Percentiles rank a stretch among this genome's conserved stretches.
Evolutionary conservation across 1,140 invertebrate genomes (phyloP).

Genomic region (Neodiprion virginianus): DNA sequence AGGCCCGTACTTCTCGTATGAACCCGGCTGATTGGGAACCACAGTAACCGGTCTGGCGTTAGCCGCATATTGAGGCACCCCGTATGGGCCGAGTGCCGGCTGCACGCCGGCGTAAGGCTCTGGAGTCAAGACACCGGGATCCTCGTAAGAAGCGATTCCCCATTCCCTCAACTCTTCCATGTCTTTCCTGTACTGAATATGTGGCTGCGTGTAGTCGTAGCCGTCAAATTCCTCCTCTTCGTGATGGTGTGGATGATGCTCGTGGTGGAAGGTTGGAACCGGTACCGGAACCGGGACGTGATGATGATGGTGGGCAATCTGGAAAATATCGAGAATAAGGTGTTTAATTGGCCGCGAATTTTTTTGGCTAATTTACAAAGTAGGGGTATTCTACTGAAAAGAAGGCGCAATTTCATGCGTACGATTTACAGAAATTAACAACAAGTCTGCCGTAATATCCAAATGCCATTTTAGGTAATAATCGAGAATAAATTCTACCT

Average conservation of each 20-base stretch:
- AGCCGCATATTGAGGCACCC: slow-evolving; percentile 32
- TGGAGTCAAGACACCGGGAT: slow-evolving; percentile 29
- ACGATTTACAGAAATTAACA: no score
- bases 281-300: slow-evolving; percentile 63
- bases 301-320: slow-evolving; percentile 66
- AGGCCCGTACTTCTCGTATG: background rate
- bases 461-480: background rate
- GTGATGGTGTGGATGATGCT: slow-evolving; percentile 38
- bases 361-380: no score
- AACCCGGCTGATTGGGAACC: background rate
- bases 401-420: no score
- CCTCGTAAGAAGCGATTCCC: slow-evolving; percentile 55
- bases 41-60: slow-evolving; percentile 28
- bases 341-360: background rate
- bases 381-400: no score
- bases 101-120: slow-evolving; percentile 1
- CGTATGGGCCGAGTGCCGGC: slow-evolving; percentile 34
- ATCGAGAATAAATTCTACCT: slow-evolving; percentile 37
- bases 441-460: no score
- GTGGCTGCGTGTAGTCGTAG: slow-evolving; percentile 53
- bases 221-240: slow-evolving; percentile 50
- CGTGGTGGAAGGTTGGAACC: slow-evolving; percentile 44
- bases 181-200: slow-evolving; percentile 56
- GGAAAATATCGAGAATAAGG: slow-evolving; percentile 30
- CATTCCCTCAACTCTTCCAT: slow-evolving; percentile 58